Evolutionary conservation across 2,797 vertebrate species (phyloP).

Genomic region (Gymnocypris eckloni): DNA sequence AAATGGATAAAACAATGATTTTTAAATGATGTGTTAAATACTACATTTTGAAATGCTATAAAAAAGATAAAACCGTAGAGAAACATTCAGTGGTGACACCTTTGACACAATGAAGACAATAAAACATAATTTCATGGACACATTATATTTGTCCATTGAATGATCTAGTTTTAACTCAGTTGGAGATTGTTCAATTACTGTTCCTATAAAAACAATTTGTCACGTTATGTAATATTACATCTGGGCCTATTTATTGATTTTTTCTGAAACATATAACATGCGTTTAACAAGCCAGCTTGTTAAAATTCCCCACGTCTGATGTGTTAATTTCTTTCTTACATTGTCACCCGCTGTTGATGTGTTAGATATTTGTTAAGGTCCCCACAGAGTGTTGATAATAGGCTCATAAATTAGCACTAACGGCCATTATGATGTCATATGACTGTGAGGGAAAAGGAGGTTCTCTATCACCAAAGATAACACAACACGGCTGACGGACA

Average conservation of each 20-base stretch:
- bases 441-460: neutral
- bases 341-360: neutral
- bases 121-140: neutral
- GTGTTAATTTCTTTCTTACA: neutral
- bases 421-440: neutral
- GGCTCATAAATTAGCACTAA: constrained; percentile 34
- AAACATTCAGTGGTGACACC: neutral
- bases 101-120: neutral
- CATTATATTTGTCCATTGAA: neutral
- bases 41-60: neutral
- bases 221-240: neutral
- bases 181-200: neutral
- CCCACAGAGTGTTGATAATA: constrained; percentile 18
- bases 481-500: constrained; percentile 45
- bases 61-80: neutral
- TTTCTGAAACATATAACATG: neutral
- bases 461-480: constrained; percentile 56
- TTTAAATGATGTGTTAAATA: too few relatives aligned
- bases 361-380: constrained; percentile 30
- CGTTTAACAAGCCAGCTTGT: constrained; percentile 2
- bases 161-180: neutral
- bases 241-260: constrained; percentile 22
- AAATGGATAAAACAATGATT: neutral
- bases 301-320: neutral
- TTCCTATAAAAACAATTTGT: constrained; percentile 2